phyloP scores from a whole-genome alignment of 2,113 vertebrate genomes.

The Leiothrix lutea region DNA sequence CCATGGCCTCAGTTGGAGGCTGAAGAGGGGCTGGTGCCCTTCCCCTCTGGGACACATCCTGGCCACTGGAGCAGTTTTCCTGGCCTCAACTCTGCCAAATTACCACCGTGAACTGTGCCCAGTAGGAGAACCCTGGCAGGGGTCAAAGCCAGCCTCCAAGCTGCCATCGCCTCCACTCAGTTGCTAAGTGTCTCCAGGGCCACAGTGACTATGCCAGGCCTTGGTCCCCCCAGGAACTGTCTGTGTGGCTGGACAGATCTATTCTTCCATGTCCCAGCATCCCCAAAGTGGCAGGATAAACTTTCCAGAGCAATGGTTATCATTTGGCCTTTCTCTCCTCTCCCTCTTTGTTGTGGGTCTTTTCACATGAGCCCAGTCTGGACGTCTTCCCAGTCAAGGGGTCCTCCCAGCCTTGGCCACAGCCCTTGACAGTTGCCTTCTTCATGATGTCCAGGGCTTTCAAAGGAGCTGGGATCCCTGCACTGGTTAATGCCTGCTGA shows the following conservation, averaged over 20 bases:
- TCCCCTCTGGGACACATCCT: not conserved
- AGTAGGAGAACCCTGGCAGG: not conserved
- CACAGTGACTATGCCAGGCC: not conserved
- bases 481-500: constrained; percentile 77
- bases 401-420: constrained; percentile 45
- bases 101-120: fast-evolving
- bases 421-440: not conserved
- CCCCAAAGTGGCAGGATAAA: constrained; percentile 42
- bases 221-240: not conserved
- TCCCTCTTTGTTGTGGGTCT: constrained; percentile 63
- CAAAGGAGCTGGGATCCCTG: constrained; percentile 63
- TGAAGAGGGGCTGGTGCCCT: not conserved
- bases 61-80: not conserved
- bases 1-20: not conserved
- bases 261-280: constrained; percentile 27
- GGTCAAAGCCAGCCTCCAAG: not conserved
- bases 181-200: constrained; percentile 67
- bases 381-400: constrained; percentile 48
- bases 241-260: constrained; percentile 51
- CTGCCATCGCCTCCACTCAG: not conserved
- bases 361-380: not conserved
- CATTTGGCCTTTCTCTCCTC: constrained; percentile 52
- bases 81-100: not conserved
- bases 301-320: constrained; percentile 76
- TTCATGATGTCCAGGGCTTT: constrained; percentile 42